phyloP scores from a whole-genome alignment of 2,888 invertebrate genomes.

The Drosophila infuscata region DNA sequence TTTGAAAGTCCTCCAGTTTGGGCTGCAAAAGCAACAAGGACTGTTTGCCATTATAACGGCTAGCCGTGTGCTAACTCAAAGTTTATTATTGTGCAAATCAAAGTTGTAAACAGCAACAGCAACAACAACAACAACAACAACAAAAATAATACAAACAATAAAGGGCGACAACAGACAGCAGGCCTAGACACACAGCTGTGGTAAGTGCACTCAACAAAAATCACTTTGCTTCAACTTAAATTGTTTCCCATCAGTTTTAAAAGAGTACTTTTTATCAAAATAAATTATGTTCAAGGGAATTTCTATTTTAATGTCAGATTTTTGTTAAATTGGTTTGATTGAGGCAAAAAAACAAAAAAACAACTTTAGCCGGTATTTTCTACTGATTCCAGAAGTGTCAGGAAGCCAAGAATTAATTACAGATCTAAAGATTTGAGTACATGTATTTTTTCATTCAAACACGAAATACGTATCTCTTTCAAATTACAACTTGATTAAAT shows the following conservation, averaged over 20 bases:
- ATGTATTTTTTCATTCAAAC: neutral
- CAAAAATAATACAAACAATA: slow-evolving; percentile 1
- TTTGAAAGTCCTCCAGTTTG: slow-evolving; percentile 53
- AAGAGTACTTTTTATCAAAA: neutral
- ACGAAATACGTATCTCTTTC: neutral
- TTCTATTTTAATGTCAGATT: neutral
- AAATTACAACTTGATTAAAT: neutral
- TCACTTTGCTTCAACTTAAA: neutral
- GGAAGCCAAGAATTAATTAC: neutral
- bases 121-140: slow-evolving; percentile 21
- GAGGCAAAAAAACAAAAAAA: neutral
- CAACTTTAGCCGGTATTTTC: neutral
- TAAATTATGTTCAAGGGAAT: neutral
- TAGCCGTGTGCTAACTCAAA: slow-evolving; percentile 56
- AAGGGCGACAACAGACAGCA: slow-evolving; percentile 9
- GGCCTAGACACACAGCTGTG: slow-evolving; percentile 24
- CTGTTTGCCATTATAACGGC: slow-evolving; percentile 53
- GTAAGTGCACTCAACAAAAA: slow-evolving; percentile 33
- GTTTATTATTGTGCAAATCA: slow-evolving; percentile 64
- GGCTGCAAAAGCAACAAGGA: slow-evolving; percentile 51
- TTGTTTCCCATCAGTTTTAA: neutral
- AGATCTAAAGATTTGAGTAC: neutral
- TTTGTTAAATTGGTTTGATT: neutral
- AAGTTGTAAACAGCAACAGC: slow-evolving; percentile 29
- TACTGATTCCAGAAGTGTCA: neutral